Base-by-base conservation (phyloP, 2,113 vertebrate genomes). In the Coptodon rendalli region DNA sequence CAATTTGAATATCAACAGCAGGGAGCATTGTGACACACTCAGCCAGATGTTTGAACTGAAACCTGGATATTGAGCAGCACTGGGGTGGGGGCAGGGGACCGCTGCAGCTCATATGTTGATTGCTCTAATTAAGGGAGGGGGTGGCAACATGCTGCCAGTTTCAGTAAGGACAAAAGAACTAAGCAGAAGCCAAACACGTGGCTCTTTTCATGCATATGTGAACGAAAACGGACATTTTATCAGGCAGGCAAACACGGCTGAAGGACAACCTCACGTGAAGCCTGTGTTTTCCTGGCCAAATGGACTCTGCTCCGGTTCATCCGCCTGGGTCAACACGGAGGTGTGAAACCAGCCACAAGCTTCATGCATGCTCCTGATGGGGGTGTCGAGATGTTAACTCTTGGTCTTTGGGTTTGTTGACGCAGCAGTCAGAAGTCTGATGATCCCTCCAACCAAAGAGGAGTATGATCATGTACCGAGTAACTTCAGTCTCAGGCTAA, bases 1-100 rank as follows among this genome's bases (percentile, higher is more conserved):
- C 31, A 56, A 92, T 94, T 95, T 89, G n/a, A 93, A 95, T 94
- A 91, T 93, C 82, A 94, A 93, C 93, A 48, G 88, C 0, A 19
- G 56, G 82, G 27, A 54, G 29, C 9, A 24, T 9, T 76, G 56
- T 31, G 48, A 57, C 84, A 83, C 80, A 89, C 66, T 91, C 86
- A 83, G 59, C 76, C 87, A 92, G 57, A 91, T 88, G 88, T 91
- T 91, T 90, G 19, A 84, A 84, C 86, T 88, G 85, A 93, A 94
- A 94, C 85, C 84, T 93, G 92, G 90, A 43, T 92, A 92, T 83
- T 92, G 82, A 89, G 17, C 19, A 48, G 13, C 19, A 68, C 8
- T 38, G n/a, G 24, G 40, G 83, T 3, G 38, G 50, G 81, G 73
- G n/a, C 2, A 1, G 71, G 86, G 83, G 48, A 81, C 5, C 19